These are phyloP conservation scores for Elanus axillaris DNA, from an alignment of 2,113 vertebrate species.

Conservation along the genomic window DNA sequence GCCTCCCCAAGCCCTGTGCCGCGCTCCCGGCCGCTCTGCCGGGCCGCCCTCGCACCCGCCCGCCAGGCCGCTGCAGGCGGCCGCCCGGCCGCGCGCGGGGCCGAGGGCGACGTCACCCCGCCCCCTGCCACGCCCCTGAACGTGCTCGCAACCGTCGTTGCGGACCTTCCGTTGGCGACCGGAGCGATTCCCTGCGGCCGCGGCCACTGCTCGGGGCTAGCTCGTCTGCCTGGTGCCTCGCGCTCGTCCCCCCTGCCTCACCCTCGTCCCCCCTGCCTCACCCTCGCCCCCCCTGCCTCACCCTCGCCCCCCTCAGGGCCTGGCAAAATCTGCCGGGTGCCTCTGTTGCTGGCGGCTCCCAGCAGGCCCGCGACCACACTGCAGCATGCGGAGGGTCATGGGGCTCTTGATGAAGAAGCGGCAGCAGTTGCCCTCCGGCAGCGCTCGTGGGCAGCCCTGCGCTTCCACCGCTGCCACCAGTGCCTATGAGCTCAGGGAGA, in stretches of 20 bases:
- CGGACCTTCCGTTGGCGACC: no score
- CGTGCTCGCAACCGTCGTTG: fast-evolving
- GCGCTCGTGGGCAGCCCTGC: no score
- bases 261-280: not conserved
- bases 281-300: not conserved
- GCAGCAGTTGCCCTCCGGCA: not conserved
- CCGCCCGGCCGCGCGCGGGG: no score
- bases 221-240: not conserved
- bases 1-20: not conserved
- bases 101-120: no score
- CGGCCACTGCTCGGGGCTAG: not conserved
- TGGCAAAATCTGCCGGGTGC: no score
- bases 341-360: not conserved
- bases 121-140: no score
- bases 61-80: no score
- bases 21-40: no score
- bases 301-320: not conserved
- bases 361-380: not conserved
- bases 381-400: not conserved
- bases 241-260: not conserved
- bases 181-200: no score
- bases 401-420: not conserved
- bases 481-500: not conserved
- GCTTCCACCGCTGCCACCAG: not conserved
- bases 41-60: no score